These are phyloP conservation scores for Drosophila orena DNA, from an alignment of 1,140 invertebrate species.

Conservation along the genomic window DNA sequence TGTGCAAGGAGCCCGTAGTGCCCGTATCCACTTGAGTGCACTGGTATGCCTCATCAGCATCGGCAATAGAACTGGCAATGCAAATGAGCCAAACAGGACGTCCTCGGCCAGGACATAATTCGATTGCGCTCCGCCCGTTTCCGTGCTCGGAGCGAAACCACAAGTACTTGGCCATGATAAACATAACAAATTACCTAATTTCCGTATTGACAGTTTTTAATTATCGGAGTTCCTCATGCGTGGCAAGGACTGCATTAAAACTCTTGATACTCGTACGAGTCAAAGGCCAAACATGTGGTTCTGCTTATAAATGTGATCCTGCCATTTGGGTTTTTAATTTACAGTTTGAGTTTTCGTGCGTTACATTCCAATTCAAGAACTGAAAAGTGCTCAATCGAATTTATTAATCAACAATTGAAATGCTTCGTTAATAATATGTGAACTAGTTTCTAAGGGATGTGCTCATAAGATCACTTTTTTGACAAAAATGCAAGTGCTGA, in stretches of 20 bases:
- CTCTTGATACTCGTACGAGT: slow-evolving; percentile 32
- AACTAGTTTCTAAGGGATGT: not conserved
- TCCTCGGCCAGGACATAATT: slow-evolving; percentile 42
- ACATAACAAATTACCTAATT: slow-evolving; percentile 77
- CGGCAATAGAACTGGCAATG: slow-evolving; percentile 30
- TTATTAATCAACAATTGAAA: not conserved
- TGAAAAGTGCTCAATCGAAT: not conserved
- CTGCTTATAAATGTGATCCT: no score
- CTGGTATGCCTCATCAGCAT: slow-evolving; percentile 31
- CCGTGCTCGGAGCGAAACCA: slow-evolving; percentile 30
- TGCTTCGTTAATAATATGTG: not conserved
- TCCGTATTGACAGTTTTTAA: slow-evolving; percentile 80
- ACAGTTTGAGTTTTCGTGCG: not conserved
- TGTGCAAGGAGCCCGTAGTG: slow-evolving; percentile 50
- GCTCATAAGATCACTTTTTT: not conserved
- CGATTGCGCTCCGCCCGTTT: slow-evolving; percentile 22
- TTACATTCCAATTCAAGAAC: not conserved
- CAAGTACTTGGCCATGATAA: slow-evolving; percentile 57
- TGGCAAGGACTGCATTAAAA: slow-evolving; percentile 19
- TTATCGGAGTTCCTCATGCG: slow-evolving; percentile 66
- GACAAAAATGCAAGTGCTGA: not conserved
- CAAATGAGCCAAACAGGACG: slow-evolving; percentile 66
- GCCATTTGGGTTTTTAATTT: slow-evolving; percentile 20
- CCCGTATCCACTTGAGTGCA: slow-evolving; percentile 50
- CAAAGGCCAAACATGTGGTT: not conserved